These are phyloP conservation scores for Phyllostomus discolor DNA, from an alignment of 2,113 vertebrate genomes.

Conservation along the genomic window DNA sequence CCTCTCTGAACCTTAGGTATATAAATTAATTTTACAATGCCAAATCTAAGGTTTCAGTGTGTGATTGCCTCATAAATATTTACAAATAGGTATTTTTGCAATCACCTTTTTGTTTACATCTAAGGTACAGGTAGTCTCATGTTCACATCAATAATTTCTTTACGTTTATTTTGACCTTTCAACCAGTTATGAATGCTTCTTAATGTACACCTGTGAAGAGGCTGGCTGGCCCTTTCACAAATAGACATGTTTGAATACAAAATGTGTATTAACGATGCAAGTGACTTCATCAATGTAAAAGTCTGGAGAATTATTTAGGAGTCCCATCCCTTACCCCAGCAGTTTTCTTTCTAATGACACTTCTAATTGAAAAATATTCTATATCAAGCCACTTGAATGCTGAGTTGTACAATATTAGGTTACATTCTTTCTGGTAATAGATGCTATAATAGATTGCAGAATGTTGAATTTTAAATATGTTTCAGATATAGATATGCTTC, in stretches of 20 bases:
- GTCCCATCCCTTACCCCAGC: neutral
- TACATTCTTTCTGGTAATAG: constrained; percentile 49
- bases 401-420: constrained; percentile 60
- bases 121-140: neutral
- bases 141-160: neutral
- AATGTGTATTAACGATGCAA: neutral
- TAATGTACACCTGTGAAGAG: neutral
- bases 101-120: neutral
- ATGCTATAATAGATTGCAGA: constrained; percentile 1
- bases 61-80: constrained; percentile 4
- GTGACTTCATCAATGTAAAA: neutral
- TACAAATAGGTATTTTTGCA: neutral
- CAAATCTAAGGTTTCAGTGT: constrained; percentile 4
- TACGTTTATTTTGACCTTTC: constrained; percentile 11
- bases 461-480: constrained; percentile 38
- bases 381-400: constrained; percentile 36
- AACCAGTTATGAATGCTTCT: neutral
- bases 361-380: constrained; percentile 43
- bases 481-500: constrained; percentile 29
- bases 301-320: neutral
- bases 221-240: neutral
- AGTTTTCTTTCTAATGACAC: constrained; percentile 47
- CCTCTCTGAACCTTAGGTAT: neutral
- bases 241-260: neutral
- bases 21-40: neutral